Conservation (phyloP, 2,113 vertebrate species). For the Montifringilla adamsi region DNA sequence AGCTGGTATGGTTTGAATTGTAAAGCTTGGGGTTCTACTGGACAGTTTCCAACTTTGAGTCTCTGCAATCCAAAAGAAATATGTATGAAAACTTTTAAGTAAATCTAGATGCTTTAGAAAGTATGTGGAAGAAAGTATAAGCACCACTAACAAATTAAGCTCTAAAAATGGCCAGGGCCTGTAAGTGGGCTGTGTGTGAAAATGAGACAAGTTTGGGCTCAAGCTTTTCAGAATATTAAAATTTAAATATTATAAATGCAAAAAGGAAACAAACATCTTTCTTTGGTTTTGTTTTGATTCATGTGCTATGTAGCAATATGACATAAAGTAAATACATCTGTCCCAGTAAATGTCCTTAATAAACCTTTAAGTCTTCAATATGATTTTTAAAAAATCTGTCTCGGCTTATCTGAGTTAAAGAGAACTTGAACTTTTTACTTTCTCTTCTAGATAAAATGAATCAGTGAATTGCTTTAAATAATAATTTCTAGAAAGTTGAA, state of each 20-base stretch:
- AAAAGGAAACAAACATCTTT: background rate
- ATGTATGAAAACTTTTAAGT: background rate
- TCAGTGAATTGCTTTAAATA: background rate
- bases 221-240: background rate
- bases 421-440: background rate
- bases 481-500: background rate
- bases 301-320: background rate
- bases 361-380: background rate
- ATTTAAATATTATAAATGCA: background rate
- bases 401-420: background rate
- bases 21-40: background rate
- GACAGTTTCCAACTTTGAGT: background rate
- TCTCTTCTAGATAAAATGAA: background rate
- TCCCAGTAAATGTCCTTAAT: background rate
- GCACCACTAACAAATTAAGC: background rate
- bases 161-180: background rate
- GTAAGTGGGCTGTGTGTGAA: background rate
- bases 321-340: background rate
- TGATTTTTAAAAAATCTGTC: background rate
- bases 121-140: background rate
- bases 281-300: background rate
- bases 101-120: background rate
- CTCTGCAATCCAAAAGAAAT: background rate
- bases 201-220: background rate
- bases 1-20: background rate